Percentiles rank a stretch among this genome's conserved stretches.
phyloP scores from a whole-genome alignment of 1,140 invertebrate genomes.

The Helicorthomorpha holstii region DNA sequence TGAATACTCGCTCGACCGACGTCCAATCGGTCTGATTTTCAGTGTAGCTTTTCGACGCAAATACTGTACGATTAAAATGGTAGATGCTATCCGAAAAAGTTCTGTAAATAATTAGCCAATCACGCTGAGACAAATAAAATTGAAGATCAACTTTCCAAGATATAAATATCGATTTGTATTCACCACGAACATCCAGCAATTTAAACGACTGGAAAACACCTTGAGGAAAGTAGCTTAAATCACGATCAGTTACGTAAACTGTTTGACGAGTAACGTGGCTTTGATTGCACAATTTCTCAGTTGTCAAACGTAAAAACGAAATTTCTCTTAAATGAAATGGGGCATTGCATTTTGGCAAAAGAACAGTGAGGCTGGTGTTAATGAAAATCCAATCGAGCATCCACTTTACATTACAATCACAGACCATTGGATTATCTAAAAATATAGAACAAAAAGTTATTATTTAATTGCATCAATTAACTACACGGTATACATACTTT shows the following conservation, averaged over 20 bases:
- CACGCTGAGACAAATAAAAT: conserved; percentile 1
- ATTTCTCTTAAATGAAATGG: conserved; percentile 6
- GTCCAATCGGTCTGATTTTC: conserved; percentile 1
- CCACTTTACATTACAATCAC: conserved; percentile 13
- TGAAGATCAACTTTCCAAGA: conserved; percentile 5
- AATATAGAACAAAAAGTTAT: background rate
- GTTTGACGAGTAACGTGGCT: background rate
- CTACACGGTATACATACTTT: conserved; percentile 7
- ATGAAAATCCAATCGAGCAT: conserved; percentile 10
- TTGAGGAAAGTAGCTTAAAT: conserved; percentile 3
- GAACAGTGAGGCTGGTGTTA: conserved; percentile 1
- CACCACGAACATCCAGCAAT: conserved; percentile 2
- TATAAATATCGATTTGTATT: background rate
- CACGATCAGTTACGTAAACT: conserved; percentile 6
- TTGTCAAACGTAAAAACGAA: conserved; percentile 2
- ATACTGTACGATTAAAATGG: background rate
- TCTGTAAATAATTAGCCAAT: background rate
- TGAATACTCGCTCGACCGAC: background rate
- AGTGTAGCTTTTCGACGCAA: background rate
- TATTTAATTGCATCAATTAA: background rate
- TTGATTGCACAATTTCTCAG: conserved; percentile 3
- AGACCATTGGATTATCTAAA: conserved; percentile 15
- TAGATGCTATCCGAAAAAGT: background rate
- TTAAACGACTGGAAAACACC: conserved; percentile 5
- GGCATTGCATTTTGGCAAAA: conserved; percentile 5